phyloP scores from a whole-genome alignment of 2,888 invertebrate genomes.

The Asteroscopus sphinx region DNA sequence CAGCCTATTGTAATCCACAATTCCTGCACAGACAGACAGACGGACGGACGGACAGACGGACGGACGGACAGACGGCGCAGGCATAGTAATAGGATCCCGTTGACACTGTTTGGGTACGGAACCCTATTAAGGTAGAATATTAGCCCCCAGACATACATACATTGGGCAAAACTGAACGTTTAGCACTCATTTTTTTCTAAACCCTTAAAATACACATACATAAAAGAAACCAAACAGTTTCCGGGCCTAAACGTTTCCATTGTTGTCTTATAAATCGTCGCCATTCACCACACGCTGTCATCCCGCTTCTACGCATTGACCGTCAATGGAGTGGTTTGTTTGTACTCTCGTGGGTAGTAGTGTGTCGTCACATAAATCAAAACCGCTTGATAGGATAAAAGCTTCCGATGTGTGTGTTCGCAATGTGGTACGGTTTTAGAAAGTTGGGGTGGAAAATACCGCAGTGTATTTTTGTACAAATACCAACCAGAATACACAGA shows the following conservation, averaged over 20 bases:
- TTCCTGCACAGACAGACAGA: no score
- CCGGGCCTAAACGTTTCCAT: constrained; percentile 37
- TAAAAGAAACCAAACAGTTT: constrained; percentile 11
- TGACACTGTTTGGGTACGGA: no score
- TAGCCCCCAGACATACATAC: no score
- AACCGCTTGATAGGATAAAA: constrained; percentile 61
- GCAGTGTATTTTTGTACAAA: no score
- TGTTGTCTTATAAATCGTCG: constrained; percentile 38
- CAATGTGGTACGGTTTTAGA: constrained; percentile 33
- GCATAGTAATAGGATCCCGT: no score
- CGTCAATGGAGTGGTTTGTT: constrained; percentile 13
- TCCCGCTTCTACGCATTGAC: constrained; percentile 28
- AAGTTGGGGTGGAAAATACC: not conserved
- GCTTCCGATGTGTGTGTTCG: constrained; percentile 47
- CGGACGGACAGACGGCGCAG: no score
- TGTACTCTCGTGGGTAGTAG: constrained; percentile 6
- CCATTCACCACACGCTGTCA: constrained; percentile 27
- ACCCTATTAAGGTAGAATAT: no score
- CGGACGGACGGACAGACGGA: no score
- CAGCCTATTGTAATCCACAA: no score
- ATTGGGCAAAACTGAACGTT: no score
- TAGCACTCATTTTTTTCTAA: no score
- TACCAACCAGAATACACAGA: no score
- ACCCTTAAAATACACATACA: not conserved
- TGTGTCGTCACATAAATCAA: constrained; percentile 61